Percentiles rank a stretch among this genome's conserved stretches.
These are phyloP conservation scores for Sebastes hubbsi DNA, from an alignment of 2,797 vertebrate genomes.

Conservation along the genomic window DNA sequence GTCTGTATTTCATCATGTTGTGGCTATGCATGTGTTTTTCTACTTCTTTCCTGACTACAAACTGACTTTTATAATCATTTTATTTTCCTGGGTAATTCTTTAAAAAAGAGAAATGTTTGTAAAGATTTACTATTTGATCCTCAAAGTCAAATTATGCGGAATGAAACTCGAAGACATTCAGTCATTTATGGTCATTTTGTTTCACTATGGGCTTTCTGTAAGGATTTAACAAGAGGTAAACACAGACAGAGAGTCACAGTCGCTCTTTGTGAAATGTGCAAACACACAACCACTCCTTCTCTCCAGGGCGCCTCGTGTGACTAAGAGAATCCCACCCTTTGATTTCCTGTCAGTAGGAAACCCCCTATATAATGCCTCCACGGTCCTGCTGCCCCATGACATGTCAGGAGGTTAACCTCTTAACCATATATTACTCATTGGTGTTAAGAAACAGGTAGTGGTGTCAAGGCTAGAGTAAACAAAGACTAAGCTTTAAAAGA, in stretches of 20 bases:
- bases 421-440: background rate
- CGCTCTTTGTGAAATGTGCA: conserved; percentile 20
- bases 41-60: background rate
- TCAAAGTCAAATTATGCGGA: background rate
- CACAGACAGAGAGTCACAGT: conserved; percentile 16
- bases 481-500: conserved; percentile 16
- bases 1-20: background rate
- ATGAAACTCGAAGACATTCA: background rate
- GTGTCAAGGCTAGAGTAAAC: conserved; percentile 33
- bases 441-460: conserved; percentile 1
- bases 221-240: conserved; percentile 35
- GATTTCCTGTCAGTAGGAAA: conserved; percentile 42
- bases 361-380: background rate
- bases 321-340: conserved; percentile 47
- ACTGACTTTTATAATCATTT: background rate
- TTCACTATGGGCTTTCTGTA: background rate
- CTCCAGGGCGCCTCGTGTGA: conserved; percentile 4
- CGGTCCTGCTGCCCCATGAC: background rate
- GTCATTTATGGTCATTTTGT: background rate
- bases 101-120: background rate
- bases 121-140: background rate
- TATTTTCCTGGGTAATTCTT: background rate
- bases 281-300: conserved; percentile 20
- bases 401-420: conserved; percentile 14
- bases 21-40: background rate